These are phyloP conservation scores for Typhlichthys eigenmanni DNA, from an alignment of 2,797 vertebrate genomes.

Conservation along the genomic window DNA sequence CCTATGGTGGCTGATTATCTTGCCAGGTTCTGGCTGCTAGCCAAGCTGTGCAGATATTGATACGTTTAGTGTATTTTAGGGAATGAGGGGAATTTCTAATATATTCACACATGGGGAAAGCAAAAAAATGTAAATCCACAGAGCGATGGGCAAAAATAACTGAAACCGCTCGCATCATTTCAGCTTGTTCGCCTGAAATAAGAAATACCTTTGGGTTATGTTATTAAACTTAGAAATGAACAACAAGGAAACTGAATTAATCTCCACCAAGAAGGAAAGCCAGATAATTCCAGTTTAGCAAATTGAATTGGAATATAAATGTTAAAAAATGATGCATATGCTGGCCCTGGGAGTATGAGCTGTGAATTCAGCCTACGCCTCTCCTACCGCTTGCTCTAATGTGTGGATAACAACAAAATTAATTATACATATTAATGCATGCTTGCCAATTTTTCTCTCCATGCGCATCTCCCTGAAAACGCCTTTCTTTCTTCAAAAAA, in stretches of 20 bases:
- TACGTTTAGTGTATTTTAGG: conserved; percentile 37
- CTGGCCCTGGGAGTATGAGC: conserved; percentile 45
- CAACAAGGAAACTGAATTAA: conserved; percentile 72
- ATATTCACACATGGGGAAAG: conserved; percentile 40
- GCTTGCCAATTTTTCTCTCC: conserved; percentile 66
- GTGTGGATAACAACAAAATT: conserved; percentile 75
- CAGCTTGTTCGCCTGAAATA: conserved; percentile 53
- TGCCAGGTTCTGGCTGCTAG: conserved; percentile 50
- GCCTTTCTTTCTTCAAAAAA: conserved; percentile 61
- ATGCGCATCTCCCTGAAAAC: conserved; percentile 53
- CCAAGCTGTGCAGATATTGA: conserved; percentile 51
- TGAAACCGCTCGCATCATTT: conserved; percentile 43
- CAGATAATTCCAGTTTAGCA: conserved; percentile 72
- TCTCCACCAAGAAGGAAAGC: conserved; percentile 63
- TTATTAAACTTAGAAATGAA: conserved; percentile 74
- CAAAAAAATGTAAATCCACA: conserved; percentile 45
- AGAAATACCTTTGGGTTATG: conserved; percentile 71
- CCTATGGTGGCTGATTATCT: conserved; percentile 61
- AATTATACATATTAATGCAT: conserved; percentile 76
- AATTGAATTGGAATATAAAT: conserved; percentile 75
- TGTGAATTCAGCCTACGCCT: conserved; percentile 56
- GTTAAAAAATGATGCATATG: conserved; percentile 53
- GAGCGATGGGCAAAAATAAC: conserved; percentile 49
- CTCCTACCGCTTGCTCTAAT: conserved; percentile 66
- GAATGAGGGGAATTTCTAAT: conserved; percentile 38